Base-by-base conservation (phyloP, 92 coral and sea anemone genomes). In the Phymanthus crucifer region DNA sequence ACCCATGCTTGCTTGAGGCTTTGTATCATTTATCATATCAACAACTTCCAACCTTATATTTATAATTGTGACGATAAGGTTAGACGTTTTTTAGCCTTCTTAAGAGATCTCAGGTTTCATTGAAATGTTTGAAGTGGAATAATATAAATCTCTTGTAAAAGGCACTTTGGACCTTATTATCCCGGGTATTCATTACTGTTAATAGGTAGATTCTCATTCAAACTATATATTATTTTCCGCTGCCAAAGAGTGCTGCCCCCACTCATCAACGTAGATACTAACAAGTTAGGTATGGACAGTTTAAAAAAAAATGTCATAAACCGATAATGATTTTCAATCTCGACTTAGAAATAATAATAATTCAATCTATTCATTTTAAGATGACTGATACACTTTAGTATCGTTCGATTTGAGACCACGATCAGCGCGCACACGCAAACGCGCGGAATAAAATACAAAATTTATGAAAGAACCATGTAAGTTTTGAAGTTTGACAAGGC, bases 1-100 rank as follows among this genome's bases (percentile, higher is more conserved):
- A 17, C 80, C 71, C 80, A 76, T 76, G 80, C 10, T 54, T 54
- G 27, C 10, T 8, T 21, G 1, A 14, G 27, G 27, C 27, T 54
- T 54, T 21, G 26, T 50, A 50, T 14, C 57, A 13, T 50, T 4
- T 0, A 16, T 17, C 57, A 13, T 19, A n/a, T 16, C 57, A 14
- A 21, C 19, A 21, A 50, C 1, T 21, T 50, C n/a, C 27, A 54
- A 1, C 64, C 27, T 54, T 21, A 7, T 50, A 50, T 54, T 54
- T 54, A 54, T n/a, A n/a, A n/a, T 54, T 54, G 64, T 54, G 64
- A 21, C 29, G 27, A 21, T 21, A 21, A 29, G 7, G 27, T 21
- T n/a, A n/a, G 8, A 21, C n/a, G 31, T 43, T 14, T 24, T 50
- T 54, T 6, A 3, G n/a, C n/a, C 21, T 54, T 24, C 27, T 54